Evolutionary conservation across 2,113 vertebrate species (phyloP).

Genomic region (Leiothrix lutea): DNA sequence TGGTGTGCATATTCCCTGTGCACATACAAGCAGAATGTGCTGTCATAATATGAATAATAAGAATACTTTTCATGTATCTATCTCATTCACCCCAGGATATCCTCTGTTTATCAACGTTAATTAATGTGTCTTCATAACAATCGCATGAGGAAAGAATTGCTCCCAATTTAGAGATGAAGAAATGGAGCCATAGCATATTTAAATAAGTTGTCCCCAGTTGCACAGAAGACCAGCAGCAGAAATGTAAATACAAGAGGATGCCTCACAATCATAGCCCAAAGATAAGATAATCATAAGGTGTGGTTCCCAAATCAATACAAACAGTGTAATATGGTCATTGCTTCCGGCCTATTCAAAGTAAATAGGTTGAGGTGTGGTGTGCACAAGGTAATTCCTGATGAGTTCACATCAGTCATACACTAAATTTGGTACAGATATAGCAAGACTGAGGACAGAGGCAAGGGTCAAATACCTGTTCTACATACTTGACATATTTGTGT

Average conservation of each 20-base stretch:
- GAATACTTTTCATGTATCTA: neutral
- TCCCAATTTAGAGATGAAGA: slow-evolving; percentile 16
- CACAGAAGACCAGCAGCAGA: neutral
- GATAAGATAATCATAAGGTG: slow-evolving; percentile 56
- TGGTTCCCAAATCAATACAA: slow-evolving; percentile 3
- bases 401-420: neutral
- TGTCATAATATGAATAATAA: neutral
- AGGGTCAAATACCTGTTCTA: neutral
- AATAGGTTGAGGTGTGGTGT: slow-evolving; percentile 39
- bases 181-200: neutral
- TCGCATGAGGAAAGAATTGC: neutral
- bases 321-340: neutral
- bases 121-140: slow-evolving; percentile 14
- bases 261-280: slow-evolving; percentile 34
- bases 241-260: neutral
- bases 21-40: neutral
- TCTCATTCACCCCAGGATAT: neutral
- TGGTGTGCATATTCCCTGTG: neutral
- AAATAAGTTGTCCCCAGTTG: neutral
- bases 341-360: neutral
- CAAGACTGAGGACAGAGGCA: neutral
- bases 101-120: slow-evolving; percentile 11
- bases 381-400: neutral
- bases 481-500: neutral
- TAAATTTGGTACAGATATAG: neutral